Evolutionary conservation across 2,113 vertebrate genomes (phyloP), one percentile per base, ranked within the genome.

Genomic region (Notothenia rossii): DNA sequence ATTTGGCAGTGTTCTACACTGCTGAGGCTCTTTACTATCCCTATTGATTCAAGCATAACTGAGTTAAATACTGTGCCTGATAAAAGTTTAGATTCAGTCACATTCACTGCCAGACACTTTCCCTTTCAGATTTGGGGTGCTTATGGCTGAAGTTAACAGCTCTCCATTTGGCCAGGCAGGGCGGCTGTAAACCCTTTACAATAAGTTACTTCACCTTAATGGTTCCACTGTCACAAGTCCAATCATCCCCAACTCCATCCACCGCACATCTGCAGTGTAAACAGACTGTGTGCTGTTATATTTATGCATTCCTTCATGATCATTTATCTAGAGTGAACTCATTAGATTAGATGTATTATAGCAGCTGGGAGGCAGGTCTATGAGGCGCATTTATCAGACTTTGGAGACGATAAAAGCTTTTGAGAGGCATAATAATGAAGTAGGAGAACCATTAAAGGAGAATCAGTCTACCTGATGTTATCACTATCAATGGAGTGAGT

Each of bases 141-240:
- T 81, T 25, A 81, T 62, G 53, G 72, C 25, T 71, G 53, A 72
- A 80, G 86, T 91, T 86, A 87, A 86, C 58, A 79, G 81, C 86
- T 77, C 56, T 10, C 72, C 81, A 75, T 66, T 70, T 55, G 83
- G 77, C 82, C 86, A 87, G 87, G 90, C 81, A 89, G 85, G 61
- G 48, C 80, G 4, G 51, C 79, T 83, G 48, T 87, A 84, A 93
- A 85, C 84, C 81, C 89, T 89, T 94, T 92, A 93, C 86, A 90
- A 83, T 79, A 86, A 91, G 83, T 82, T 86, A 72, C 86, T 88
- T 86, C 83, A 84, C 86, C 86, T 88, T 90, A 90, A 87, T 86
- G 84, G 84, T 81, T 86, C 79, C 86, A 91, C 84, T 86, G 90
- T 91, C 87, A 90, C 88, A 89, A 92, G 92, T 89, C 75, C 20